Evolutionary conservation across 2,113 vertebrate genomes (phyloP).

Genomic region (Cyanistes caeruleus): DNA sequence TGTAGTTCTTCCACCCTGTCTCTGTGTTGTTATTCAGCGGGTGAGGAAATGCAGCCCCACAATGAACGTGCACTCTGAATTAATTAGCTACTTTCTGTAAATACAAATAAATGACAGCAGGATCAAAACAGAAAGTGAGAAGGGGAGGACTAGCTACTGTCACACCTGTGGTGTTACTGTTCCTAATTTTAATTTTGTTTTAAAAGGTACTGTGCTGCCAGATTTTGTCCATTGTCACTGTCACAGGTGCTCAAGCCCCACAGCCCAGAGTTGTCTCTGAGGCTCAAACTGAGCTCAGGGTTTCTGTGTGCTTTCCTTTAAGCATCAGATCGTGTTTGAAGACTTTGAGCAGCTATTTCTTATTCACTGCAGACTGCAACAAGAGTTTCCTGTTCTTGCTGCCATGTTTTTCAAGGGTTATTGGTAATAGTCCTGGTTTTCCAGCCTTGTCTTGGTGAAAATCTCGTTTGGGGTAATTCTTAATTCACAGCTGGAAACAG

Average conservation of each 20-base stretch:
- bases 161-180: neutral
- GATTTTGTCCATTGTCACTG: rapidly evolving
- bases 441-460: neutral
- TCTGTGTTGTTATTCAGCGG: neutral
- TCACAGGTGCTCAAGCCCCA: neutral
- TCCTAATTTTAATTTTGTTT: neutral
- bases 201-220: neutral
- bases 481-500: neutral
- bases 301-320: neutral
- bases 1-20: neutral
- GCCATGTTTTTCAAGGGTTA: neutral
- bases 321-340: rapidly evolving
- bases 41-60: neutral
- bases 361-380: neutral
- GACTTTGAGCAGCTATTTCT: neutral
- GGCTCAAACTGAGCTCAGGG: neutral
- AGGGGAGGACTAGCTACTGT: neutral
- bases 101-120: neutral
- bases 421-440: neutral
- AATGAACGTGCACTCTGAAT: neutral
- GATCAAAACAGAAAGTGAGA: neutral
- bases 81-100: constrained; percentile 19
- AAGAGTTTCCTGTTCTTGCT: neutral
- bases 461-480: neutral
- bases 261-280: neutral